Evolutionary conservation across 2,113 vertebrate species (phyloP), one percentile per base, ranked within the genome.

Genomic region (Picathartes gymnocephalus): DNA sequence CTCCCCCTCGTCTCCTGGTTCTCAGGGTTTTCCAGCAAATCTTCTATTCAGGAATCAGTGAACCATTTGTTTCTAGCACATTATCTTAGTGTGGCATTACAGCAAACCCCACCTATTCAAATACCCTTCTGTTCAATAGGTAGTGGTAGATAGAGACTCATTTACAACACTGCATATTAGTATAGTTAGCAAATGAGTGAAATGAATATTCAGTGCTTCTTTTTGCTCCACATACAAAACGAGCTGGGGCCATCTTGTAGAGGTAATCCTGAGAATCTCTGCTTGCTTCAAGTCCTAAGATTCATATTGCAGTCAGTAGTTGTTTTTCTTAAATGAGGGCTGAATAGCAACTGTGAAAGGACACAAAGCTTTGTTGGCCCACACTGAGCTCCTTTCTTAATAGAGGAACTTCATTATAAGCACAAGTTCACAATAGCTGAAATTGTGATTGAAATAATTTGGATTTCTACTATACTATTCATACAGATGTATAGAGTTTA

Each of bases 361-460:
- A 81, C 71, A 81, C 80, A 92, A 93, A 94, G 92, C 86, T 88
- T 84, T 97, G 94, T 96, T 97, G 96, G 94, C 69, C 95, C 95
- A 96, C 95, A 84, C 80, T 53, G 72, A 83, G 68, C 76, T 88
- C n/a, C 61, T 90, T 94, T 91, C 81, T 92, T 90, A 65, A 35
- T 23, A 65, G 82, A 92, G 65, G 71, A 95, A 92, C 82, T 94
- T 94, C 94, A 93, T 96, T 94, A 27, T 42, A 78, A 90, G 76
- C 60, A 13, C 60, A 45, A 71, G 53, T 88, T 86, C 76, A 95
- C 94, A 95, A 79, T 66, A 79, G 94, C 82, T 79, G 88, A 96
- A 97, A 93, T 74, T 88, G 88, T 90, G 80, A 86, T 96, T 95
- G 94, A 96, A 95, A 90, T 93, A 4, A 83, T 96, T 97, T 86